Evolutionary conservation across 2,113 vertebrate species (phyloP), one percentile per base, ranked within the genome.

Genomic region (Saccopteryx leptura): DNA sequence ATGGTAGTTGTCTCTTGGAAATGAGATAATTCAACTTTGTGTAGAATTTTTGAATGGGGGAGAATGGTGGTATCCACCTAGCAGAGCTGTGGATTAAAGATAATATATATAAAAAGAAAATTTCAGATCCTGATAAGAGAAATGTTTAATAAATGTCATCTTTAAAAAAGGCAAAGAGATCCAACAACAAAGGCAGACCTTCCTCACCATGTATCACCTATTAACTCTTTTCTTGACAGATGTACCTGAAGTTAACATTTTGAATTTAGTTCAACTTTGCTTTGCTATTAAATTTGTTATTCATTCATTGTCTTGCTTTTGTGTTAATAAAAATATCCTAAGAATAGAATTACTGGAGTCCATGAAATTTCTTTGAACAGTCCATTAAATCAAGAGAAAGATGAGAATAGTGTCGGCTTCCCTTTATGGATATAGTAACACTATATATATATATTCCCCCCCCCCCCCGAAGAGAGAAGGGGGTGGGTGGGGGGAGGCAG

Each of bases 231-330:
- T 83, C 54, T 92, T 23, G 12, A n/a, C 65, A 61, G 54, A 61
- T 93, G 10, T 65, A 10, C 50, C 31, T 68, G 21, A 72, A 83
- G 5, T 63, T 80, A 74, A 84, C 3, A 93, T 61, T 71, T 92
- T 95, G 60, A 93, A 89, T 88, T 89, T n/a, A 82, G 19, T 63
- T 82, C 56, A 46, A 58, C 39, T 75, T 82, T 88, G 26, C 26
- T 76, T 89, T 79, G 68, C n/a, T 85, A 26, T 31, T 84, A 93
- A 93, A 71, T 39, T 80, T 66, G 54, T 66, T 63, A 15, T 10
- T 87, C 23, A 52, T 65, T 88, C n/a, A 63, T 17, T 48, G 52
- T 80, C 58, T 87, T 83, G 31, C 23, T 79, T 84, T 87, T 75
- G 63, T 72, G 28, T 85, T 71, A 84, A 14, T 63, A n/a, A 65